Evolutionary conservation across 2,888 invertebrate genomes (phyloP).

Genomic region (Limulus polyphemus): DNA sequence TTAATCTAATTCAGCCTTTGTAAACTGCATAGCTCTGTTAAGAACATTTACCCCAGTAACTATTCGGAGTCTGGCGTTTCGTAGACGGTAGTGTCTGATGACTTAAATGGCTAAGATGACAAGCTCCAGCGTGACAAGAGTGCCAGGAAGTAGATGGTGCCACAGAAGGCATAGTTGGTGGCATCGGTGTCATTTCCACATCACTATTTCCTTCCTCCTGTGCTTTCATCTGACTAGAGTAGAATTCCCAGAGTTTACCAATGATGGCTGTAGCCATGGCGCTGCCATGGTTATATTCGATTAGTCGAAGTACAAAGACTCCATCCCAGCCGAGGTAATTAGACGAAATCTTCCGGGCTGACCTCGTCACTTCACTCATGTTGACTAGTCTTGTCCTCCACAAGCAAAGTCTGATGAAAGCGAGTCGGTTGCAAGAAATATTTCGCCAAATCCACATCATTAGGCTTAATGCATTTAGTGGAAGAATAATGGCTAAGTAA

Average conservation of each 20-base stretch:
- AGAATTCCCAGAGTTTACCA: slow-evolving; percentile 31
- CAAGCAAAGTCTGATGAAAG: slow-evolving; percentile 33
- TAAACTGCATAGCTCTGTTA: slow-evolving; percentile 9
- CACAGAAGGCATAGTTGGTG: slow-evolving; percentile 24
- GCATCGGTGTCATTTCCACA: slow-evolving; percentile 13
- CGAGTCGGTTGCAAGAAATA: slow-evolving; percentile 34
- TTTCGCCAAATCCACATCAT: slow-evolving; percentile 31
- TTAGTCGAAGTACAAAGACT: slow-evolving; percentile 33
- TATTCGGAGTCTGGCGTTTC: slow-evolving; percentile 24
- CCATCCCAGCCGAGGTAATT: slow-evolving; percentile 36
- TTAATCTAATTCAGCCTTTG: no score
- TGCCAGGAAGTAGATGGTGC: slow-evolving; percentile 29
- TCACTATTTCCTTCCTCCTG: slow-evolving; percentile 27
- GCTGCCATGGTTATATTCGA: slow-evolving; percentile 35
- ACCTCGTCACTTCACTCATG: slow-evolving; percentile 36
- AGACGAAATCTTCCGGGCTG: slow-evolving; percentile 33
- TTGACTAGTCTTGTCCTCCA: slow-evolving; percentile 39
- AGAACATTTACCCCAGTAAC: slow-evolving; percentile 29
- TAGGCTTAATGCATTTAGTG: slow-evolving; percentile 31
- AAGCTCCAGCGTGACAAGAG: slow-evolving; percentile 27
- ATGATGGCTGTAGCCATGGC: slow-evolving; percentile 32
- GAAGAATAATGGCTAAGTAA: slow-evolving; percentile 33
- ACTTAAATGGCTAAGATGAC: slow-evolving; percentile 25
- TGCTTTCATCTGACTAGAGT: slow-evolving; percentile 30
- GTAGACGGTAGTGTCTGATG: slow-evolving; percentile 11